These are phyloP conservation scores for Oxycera nigricornis DNA, from an alignment of 2,888 invertebrate species.

Conservation along the genomic window DNA sequence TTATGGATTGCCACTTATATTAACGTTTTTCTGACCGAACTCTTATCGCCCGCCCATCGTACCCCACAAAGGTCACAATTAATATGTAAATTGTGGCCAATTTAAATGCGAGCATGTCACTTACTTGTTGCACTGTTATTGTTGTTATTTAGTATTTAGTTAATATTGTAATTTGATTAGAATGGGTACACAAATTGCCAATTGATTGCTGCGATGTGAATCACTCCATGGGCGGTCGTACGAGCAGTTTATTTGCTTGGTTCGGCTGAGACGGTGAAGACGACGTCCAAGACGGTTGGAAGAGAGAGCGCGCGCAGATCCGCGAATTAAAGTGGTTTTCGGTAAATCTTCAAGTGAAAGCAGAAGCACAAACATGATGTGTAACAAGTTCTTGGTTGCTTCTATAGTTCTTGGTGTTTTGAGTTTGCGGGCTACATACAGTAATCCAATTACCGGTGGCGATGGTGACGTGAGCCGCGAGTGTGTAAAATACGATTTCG, in stretches of 20 bases:
- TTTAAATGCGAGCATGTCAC: not conserved
- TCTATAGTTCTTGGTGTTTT: not conserved
- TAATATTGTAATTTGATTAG: conserved; percentile 28
- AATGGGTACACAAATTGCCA: not conserved
- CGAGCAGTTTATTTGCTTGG: not conserved
- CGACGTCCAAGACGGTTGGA: no score
- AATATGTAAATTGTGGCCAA: conserved; percentile 10
- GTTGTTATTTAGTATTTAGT: conserved; percentile 14
- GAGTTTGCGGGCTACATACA: not conserved
- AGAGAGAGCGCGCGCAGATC: not conserved
- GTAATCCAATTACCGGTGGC: conserved; percentile 24
- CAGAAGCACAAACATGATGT: not conserved
- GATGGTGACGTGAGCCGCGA: conserved; percentile 31
- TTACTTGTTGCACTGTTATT: conserved; percentile 3
- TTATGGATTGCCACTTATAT: conserved; percentile 1
- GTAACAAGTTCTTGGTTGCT: not conserved
- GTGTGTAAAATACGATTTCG: conserved; percentile 41
- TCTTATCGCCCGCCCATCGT: not conserved
- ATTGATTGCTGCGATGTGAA: conserved; percentile 11
- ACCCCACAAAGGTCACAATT: conserved; percentile 8
- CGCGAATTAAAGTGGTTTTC: not conserved
- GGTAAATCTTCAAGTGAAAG: not conserved
- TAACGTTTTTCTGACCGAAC: not conserved
- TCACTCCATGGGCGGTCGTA: not conserved
- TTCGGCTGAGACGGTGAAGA: not conserved